phyloP scores from a whole-genome alignment of 2,888 invertebrate genomes.

The Adelognathus sp. region DNA sequence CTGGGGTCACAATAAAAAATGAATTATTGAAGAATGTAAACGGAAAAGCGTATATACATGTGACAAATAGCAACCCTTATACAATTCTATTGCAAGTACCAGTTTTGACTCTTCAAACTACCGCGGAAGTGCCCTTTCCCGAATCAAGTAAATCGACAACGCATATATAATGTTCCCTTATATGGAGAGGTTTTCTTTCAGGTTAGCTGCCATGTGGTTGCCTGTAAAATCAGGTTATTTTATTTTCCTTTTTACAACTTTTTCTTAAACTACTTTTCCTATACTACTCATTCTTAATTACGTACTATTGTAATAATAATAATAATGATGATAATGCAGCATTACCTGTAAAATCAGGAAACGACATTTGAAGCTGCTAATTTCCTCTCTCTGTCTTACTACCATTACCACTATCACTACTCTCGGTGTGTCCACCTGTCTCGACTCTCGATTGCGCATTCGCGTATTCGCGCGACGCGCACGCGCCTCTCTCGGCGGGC shows the following conservation, averaged over 20 bases:
- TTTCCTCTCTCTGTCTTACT: not conserved
- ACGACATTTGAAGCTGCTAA: slow-evolving; percentile 28
- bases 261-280: not conserved
- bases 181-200: not conserved
- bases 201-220: not conserved
- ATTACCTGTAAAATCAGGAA: slow-evolving; percentile 29
- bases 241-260: not conserved
- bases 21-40: not conserved
- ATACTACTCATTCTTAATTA: not conserved
- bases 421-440: not conserved
- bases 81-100: not conserved
- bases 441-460: not conserved
- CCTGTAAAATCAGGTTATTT: slow-evolving; percentile 4
- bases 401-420: not conserved
- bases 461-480: not conserved
- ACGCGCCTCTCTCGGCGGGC: not conserved
- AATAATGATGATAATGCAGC: not conserved
- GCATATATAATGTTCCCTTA: not conserved
- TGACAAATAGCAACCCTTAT: not conserved
- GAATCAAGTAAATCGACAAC: not conserved
- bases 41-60: not conserved
- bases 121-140: not conserved
- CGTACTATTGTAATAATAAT: not conserved
- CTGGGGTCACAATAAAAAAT: not conserved
- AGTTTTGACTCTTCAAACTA: not conserved